phyloP scores from a whole-genome alignment of 2,113 vertebrate species.

The Lycaon pictus region DNA sequence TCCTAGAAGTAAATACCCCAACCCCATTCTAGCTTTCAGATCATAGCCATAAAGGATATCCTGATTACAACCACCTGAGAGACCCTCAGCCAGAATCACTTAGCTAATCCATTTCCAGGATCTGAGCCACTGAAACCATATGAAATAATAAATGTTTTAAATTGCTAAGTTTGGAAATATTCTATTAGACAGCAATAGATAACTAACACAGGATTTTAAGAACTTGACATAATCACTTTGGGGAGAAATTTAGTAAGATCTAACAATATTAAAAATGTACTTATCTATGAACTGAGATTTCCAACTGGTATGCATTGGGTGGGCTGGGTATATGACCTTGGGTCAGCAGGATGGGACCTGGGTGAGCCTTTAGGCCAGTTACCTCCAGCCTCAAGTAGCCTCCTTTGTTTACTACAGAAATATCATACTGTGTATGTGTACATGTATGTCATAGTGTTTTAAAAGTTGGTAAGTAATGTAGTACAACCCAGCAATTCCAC shows the following conservation, averaged over 20 bases:
- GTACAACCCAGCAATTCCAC: neutral
- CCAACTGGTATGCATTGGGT: neutral
- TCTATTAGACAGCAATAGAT: neutral
- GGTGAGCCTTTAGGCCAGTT: neutral
- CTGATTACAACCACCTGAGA: neutral
- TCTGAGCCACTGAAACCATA: neutral
- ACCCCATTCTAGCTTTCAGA: neutral
- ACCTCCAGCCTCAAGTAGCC: neutral
- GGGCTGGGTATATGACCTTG: neutral
- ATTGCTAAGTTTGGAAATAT: neutral
- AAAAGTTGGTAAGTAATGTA: neutral
- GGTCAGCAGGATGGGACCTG: neutral
- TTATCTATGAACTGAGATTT: neutral
- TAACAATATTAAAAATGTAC: neutral
- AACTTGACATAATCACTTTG: neutral
- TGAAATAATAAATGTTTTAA: conserved; percentile 10
- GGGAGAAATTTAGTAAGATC: neutral
- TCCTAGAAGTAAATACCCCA: neutral
- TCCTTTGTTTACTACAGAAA: neutral
- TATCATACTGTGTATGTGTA: neutral
- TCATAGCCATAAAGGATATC: neutral
- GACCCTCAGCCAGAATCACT: neutral
- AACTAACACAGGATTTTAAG: neutral
- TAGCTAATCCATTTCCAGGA: neutral
- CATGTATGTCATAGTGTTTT: neutral